Evolutionary conservation across 1,140 invertebrate species (phyloP), one percentile per base, ranked within the genome.

Genomic region (Drosophila nasuta): DNA sequence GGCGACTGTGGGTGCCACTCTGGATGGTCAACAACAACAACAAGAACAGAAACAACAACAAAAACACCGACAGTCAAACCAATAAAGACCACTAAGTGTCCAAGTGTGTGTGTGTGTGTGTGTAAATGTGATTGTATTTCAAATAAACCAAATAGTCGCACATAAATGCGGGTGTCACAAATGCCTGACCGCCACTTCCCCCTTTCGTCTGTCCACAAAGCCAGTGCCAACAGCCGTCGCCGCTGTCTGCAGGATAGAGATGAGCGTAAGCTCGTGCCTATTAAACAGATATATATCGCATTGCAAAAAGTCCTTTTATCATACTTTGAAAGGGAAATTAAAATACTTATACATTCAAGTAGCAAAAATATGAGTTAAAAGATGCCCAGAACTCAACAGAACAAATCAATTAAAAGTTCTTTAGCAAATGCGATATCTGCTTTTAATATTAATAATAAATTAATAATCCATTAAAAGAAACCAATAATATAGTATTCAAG

Each of bases 81-180:
- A 88, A 87, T 87, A 87, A 87, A 88, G 83, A 88, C 83, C 83
- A 87, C 83, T 87, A 87, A 87, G 83, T 88, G 83, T 87, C 83
- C 63, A 54, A 82, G 67, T 88, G 80, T 85, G 75, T 69, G 73
- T 78, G 74, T 25, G 33, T 65, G 66, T 63, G 30, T 60, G 45
- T 49, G 35, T 63, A 67, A 73, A 82, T 86, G 83, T 82, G 82
- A 88, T 89, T 83, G 76, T 81, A 83, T 88, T 88, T 88, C 80
- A 89, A 89, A 89, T 88, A 89, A 88, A 88, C 80, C 83, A 89
- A 88, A 88, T 83, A 88, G 85, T 88, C 83, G 77, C 85, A 88
- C 83, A 89, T 89, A 88, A 89, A 88, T 88, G 83, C 85, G 85
- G 83, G 85, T 88, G 83, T 78, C 77, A 54, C 74, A 77, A 79